These are phyloP conservation scores for Melopsittacus undulatus DNA, from an alignment of 2,797 vertebrate species.

Conservation along the genomic window DNA sequence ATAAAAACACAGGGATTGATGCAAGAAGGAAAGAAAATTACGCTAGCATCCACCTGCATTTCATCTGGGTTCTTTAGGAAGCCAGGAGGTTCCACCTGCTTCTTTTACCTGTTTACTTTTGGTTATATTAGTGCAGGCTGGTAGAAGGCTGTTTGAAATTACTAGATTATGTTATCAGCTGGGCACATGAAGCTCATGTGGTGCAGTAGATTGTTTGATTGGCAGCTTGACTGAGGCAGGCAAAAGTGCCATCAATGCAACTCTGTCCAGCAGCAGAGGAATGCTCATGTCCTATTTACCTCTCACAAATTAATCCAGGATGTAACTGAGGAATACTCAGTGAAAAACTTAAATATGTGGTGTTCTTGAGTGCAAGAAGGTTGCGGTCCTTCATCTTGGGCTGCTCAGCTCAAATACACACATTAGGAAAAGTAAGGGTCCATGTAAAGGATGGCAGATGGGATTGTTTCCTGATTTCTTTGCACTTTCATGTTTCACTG, in stretches of 20 bases:
- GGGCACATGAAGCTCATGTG: neutral
- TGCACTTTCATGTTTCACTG: neutral
- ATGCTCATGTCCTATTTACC: neutral
- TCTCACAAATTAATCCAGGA: neutral
- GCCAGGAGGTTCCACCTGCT: neutral
- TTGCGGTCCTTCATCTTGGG: neutral
- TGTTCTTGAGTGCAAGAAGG: neutral
- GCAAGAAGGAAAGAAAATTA: neutral
- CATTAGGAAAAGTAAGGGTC: neutral
- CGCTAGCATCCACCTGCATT: neutral
- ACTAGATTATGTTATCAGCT: neutral
- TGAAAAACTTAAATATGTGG: neutral
- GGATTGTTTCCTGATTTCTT: neutral
- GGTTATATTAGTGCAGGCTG: neutral
- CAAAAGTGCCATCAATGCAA: neutral
- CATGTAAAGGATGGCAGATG: rapidly evolving
- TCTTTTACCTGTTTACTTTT: neutral
- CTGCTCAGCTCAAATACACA: neutral
- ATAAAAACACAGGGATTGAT: neutral
- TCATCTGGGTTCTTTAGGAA: neutral
- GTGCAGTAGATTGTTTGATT: neutral
- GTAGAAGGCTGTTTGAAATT: neutral
- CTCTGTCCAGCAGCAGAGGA: neutral
- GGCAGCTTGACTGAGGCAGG: neutral
- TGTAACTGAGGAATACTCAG: neutral